These are phyloP conservation scores for Artibeus lituratus DNA, from an alignment of 2,797 vertebrate genomes.

Conservation along the genomic window DNA sequence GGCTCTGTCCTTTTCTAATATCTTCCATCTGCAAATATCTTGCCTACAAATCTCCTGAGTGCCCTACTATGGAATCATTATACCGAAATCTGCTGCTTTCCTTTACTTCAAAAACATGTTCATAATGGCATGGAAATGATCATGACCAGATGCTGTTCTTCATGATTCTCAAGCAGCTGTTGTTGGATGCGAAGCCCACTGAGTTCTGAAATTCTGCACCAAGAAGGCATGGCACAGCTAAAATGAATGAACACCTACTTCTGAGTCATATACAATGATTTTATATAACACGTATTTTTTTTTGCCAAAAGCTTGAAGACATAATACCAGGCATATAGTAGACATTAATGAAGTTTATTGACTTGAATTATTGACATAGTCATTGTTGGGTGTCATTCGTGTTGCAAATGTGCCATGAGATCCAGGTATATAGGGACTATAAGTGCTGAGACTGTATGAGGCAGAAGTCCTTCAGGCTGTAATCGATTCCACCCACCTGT, in stretches of 20 bases:
- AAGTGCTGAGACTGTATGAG: neutral
- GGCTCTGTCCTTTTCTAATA: neutral
- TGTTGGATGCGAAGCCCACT: neutral
- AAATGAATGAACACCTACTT: conserved; percentile 22
- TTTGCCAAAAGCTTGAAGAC: conserved; percentile 26
- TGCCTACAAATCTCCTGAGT: neutral
- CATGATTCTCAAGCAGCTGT: neutral
- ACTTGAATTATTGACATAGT: neutral
- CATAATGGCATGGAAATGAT: conserved; percentile 34
- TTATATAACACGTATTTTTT: neutral
- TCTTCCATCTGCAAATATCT: conserved; percentile 11
- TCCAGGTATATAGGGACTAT: neutral
- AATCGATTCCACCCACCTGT: neutral
- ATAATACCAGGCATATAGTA: neutral
- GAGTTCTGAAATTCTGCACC: conserved; percentile 1
- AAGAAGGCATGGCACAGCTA: neutral
- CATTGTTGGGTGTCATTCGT: neutral
- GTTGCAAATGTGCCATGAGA: neutral
- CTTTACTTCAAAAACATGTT: conserved; percentile 27
- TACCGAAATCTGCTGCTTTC: conserved; percentile 12
- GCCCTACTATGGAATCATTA: neutral
- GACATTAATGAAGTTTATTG: neutral
- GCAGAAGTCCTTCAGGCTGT: neutral
- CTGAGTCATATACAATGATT: neutral
- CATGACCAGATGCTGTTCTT: neutral